phyloP scores from a whole-genome alignment of 2,113 vertebrate species.

The Pampusana beccarii region DNA sequence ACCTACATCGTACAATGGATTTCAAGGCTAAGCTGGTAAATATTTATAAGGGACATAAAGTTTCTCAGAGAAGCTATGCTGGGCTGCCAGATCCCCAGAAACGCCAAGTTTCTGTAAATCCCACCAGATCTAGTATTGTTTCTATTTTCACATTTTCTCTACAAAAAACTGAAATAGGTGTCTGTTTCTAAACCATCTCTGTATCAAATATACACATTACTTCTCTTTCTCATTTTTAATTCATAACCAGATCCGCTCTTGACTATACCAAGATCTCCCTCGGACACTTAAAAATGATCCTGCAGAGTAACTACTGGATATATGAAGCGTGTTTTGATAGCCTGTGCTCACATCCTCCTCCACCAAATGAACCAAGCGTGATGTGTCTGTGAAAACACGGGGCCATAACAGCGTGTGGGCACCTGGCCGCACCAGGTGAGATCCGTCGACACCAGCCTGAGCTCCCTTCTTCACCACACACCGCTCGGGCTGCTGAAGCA shows the following conservation, averaged over 20 bases:
- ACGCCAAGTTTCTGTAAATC: background rate
- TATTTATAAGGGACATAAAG: background rate
- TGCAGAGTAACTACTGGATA: background rate
- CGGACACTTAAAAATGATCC: background rate
- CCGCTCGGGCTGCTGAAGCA: background rate
- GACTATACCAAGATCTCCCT: background rate
- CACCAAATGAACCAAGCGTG: background rate
- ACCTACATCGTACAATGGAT: background rate
- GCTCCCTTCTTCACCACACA: background rate
- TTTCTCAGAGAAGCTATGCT: background rate
- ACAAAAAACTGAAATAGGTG: background rate
- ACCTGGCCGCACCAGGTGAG: background rate
- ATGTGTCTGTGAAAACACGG: fast-evolving
- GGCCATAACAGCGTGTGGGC: fast-evolving
- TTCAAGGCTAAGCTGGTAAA: conserved; percentile 3
- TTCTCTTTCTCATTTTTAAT: background rate
- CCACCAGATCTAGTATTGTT: background rate
- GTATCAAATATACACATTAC: background rate
- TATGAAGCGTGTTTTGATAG: background rate
- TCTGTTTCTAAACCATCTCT: background rate
- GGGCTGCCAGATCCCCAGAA: background rate
- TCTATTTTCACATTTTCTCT: background rate
- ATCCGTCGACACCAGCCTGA: background rate
- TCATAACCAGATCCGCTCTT: background rate
- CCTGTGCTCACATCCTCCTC: background rate